phyloP scores from a whole-genome alignment of 2,113 vertebrate genomes.

The Morone saxatilis region DNA sequence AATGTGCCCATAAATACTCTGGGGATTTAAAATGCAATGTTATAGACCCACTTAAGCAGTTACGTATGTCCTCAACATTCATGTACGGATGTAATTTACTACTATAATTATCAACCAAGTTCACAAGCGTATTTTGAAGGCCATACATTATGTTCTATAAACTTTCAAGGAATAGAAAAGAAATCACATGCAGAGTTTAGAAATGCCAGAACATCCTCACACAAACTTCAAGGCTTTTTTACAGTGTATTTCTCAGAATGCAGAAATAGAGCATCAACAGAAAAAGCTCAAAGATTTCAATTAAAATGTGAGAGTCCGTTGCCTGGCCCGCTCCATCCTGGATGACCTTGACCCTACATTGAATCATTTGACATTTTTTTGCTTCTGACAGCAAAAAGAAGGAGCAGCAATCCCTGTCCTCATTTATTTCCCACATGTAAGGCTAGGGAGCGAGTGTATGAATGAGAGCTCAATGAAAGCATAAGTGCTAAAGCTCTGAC shows the following conservation, averaged over 20 bases:
- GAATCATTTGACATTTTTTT: constrained; percentile 10
- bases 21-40: constrained; percentile 55
- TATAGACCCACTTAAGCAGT: constrained; percentile 57
- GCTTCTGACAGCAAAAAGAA: constrained; percentile 15
- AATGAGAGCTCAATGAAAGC: constrained; percentile 30
- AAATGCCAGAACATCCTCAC: constrained; percentile 13
- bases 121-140: constrained; percentile 34
- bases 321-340: constrained; percentile 8
- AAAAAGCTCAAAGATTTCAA: constrained; percentile 11
- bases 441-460: not conserved
- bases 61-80: constrained; percentile 49
- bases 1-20: constrained; percentile 56
- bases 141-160: constrained; percentile 31
- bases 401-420: constrained; percentile 13
- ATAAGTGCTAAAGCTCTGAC: constrained; percentile 28
- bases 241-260: not conserved
- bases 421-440: constrained; percentile 35
- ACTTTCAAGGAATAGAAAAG: constrained; percentile 14
- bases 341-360: constrained; percentile 26
- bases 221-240: constrained; percentile 23
- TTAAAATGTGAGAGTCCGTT: not conserved
- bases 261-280: constrained; percentile 15
- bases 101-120: constrained; percentile 30
- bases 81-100: constrained; percentile 30
- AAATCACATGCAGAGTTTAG: constrained; percentile 6